phyloP scores from a whole-genome alignment of 1,140 invertebrate genomes.

The Drosophila takahashii region DNA sequence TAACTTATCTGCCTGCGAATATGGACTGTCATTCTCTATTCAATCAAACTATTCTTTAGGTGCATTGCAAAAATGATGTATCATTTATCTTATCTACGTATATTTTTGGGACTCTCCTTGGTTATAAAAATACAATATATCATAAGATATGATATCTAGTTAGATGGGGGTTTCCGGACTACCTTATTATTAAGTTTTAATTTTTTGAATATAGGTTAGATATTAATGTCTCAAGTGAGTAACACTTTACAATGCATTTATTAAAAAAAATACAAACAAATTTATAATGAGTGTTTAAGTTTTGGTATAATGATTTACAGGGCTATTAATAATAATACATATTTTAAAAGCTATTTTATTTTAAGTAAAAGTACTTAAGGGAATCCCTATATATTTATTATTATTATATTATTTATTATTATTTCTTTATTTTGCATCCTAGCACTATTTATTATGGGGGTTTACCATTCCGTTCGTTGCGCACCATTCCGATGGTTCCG shows the following conservation, averaged over 20 bases:
- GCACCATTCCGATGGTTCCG: constrained; percentile 95
- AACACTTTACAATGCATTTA: no score
- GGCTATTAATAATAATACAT: no score
- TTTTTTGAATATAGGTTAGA: no score
- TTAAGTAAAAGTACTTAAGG: background rate
- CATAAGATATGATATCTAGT: background rate
- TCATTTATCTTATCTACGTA: constrained; percentile 17
- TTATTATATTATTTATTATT: no score
- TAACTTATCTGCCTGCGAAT: background rate
- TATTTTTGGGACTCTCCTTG: constrained; percentile 6
- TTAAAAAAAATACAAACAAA: no score
- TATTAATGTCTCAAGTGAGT: no score
- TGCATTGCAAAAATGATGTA: background rate
- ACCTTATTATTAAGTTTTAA: background rate
- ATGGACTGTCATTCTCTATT: background rate
- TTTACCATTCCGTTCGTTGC: constrained; percentile 89
- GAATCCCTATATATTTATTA: background rate
- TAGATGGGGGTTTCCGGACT: background rate
- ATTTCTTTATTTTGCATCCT: no score
- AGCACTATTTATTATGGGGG: no score
- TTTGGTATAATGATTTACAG: no score
- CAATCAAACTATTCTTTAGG: constrained; percentile 1
- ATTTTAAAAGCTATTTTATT: no score
- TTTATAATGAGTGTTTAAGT: no score
- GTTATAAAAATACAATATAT: background rate